Percentiles rank a stretch among this genome's conserved stretches.
Conservation (phyloP, 2,797 vertebrate genomes). For the Typhlichthys subterraneus region DNA sequence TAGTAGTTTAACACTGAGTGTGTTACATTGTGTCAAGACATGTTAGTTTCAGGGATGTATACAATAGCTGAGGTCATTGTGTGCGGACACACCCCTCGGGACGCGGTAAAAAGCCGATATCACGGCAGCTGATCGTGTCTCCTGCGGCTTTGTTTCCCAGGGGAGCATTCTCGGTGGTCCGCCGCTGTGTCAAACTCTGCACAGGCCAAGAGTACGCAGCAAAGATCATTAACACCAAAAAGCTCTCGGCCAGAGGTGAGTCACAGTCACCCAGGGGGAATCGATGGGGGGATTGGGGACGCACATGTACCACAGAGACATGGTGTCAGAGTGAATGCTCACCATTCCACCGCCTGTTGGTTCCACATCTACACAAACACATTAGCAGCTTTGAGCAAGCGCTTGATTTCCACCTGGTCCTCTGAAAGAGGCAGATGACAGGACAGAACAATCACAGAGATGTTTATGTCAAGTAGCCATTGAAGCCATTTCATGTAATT, state of each 20-base stretch:
- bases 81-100: slow-evolving; percentile 21
- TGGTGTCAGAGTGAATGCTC: slow-evolving; percentile 30
- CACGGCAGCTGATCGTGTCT: slow-evolving; percentile 39
- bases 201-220: slow-evolving; percentile 93
- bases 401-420: slow-evolving; percentile 55
- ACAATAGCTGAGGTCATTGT: slow-evolving; percentile 24
- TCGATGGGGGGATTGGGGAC: background rate
- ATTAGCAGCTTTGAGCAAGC: slow-evolving; percentile 56
- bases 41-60: slow-evolving; percentile 4
- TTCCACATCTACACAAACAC: slow-evolving; percentile 50
- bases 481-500: too few relatives aligned
- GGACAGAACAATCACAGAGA: background rate
- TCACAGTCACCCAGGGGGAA: background rate
- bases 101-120: slow-evolving; percentile 47
- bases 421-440: slow-evolving; percentile 30
- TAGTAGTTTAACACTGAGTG: background rate
- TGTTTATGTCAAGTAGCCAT: too few relatives aligned
- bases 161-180: slow-evolving; percentile 96
- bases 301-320: background rate
- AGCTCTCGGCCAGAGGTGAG: slow-evolving; percentile 95
- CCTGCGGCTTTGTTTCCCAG: slow-evolving; percentile 69
- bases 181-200: slow-evolving; percentile 94
- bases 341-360: slow-evolving; percentile 24
- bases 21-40: background rate
- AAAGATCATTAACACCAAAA: slow-evolving; percentile 99